Base-by-base conservation (phyloP, 2,113 vertebrate species). In the Pachypanchax playfairii region DNA sequence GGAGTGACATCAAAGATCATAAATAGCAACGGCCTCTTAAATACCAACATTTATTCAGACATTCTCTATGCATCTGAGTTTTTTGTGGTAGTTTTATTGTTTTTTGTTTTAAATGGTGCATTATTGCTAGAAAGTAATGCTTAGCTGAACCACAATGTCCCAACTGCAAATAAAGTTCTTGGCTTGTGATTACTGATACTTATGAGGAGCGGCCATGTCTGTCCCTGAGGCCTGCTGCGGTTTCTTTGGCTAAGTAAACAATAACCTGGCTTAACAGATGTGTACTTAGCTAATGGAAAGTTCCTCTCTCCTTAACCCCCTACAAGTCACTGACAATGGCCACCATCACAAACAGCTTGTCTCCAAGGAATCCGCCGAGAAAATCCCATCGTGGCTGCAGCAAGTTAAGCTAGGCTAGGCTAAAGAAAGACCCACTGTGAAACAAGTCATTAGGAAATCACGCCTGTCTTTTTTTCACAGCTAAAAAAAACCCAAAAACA, bases 211-310 rank as follows among this genome's bases (percentile, higher is more conserved):
- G 31, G 76, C 71, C 65, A 71, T 50, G 80, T 84, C 71, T 70
- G 72, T 86, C 84, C 81, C 79, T 0, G 39, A 77, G 68, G 81
- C 68, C 73, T 49, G 75, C 80, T 62, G 82, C 38, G 82, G 82
- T 82, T 83, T 87, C 82, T 84, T 83, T 84, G 77, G 88, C 71
- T 87, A 86, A 85, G 83, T 85, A 75, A 89, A 90, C 83, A 90
- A 89, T 87, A 87, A 88, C 83, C 85, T 83, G 75, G 85, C 86
- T 88, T 90, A 90, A 82, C 87, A 81, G 77, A 73, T 89, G 89
- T 89, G 85, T 90, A 86, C 85, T 86, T 87, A 89, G 85, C 87
- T 89, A 90, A 90, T 89, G 86, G 87, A 90, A 90, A 84, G 83
- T 86, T 78, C 82, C 83, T 81, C 64, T 76, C 69, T 79, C 77